Evolutionary conservation across 2,888 invertebrate genomes (phyloP).

Genomic region (Cephus rjabovi): DNA sequence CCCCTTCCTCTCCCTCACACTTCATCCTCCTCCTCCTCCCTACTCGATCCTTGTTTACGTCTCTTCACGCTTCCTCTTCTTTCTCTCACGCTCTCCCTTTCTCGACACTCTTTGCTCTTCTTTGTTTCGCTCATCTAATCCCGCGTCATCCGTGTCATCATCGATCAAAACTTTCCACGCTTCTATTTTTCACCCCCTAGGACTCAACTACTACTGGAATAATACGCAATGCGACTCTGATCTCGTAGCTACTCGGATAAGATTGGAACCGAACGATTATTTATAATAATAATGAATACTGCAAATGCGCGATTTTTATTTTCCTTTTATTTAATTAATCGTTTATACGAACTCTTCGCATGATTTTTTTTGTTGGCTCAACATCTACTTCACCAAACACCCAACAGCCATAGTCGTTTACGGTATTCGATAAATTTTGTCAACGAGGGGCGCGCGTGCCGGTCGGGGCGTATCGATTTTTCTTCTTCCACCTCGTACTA

Average conservation of each 20-base stretch:
- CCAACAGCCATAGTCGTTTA: too few relatives aligned
- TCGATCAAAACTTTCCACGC: neutral
- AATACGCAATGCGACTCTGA: conserved; percentile 47
- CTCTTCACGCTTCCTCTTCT: neutral
- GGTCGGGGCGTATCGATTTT: conserved; percentile 39
- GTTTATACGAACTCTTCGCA: neutral
- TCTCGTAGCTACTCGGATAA: conserved; percentile 44
- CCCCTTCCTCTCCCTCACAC: conserved; percentile 17
- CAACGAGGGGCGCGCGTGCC: conserved; percentile 45
- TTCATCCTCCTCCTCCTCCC: neutral
- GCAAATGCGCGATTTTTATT: conserved; percentile 45
- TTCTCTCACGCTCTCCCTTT: conserved; percentile 11
- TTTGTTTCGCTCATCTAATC: neutral
- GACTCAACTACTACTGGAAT: conserved; percentile 50
- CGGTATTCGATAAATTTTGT: conserved; percentile 4
- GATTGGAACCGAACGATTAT: conserved; percentile 52
- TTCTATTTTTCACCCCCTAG: conserved; percentile 36
- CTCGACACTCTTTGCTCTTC: conserved; percentile 3
- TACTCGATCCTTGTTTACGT: neutral
- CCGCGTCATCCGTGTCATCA: neutral
- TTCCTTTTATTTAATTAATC: conserved; percentile 36
- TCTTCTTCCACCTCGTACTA: neutral
- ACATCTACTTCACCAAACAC: neutral
- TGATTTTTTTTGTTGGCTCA: conserved; percentile 30
- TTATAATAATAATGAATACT: conserved; percentile 54